Evolutionary conservation across 1,140 invertebrate genomes (phyloP).

Genomic region (Stratiolaelaps scimitus): DNA sequence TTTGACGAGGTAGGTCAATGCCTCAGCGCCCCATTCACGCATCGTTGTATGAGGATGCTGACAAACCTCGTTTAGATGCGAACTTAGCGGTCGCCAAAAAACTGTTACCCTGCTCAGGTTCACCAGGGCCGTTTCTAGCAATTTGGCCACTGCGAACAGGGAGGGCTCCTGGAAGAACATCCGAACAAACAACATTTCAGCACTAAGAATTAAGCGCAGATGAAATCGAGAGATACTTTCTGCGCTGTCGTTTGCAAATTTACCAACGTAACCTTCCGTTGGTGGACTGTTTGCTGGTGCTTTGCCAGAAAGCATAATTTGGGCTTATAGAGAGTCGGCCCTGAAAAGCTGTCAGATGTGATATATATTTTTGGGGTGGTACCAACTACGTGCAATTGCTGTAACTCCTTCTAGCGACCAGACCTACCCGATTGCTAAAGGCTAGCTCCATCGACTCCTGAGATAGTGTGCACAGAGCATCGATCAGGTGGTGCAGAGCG

Average conservation of each 20-base stretch:
- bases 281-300: conserved; percentile 27
- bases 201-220: too few relatives aligned
- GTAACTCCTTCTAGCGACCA: too few relatives aligned
- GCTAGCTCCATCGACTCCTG: conserved; percentile 94
- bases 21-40: conserved; percentile 94
- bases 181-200: too few relatives aligned
- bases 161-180: conserved; percentile 68
- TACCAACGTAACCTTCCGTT: too few relatives aligned
- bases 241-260: too few relatives aligned
- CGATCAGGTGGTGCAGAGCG: conserved; percentile 86
- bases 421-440: conserved; percentile 70
- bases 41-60: conserved; percentile 86
- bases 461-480: conserved; percentile 87
- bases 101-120: conserved; percentile 87
- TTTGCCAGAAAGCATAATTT: background rate
- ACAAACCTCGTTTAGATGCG: conserved; percentile 79
- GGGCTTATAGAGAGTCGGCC: too few relatives aligned
- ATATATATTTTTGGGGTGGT: too few relatives aligned
- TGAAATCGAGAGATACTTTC: too few relatives aligned
- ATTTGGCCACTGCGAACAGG: conserved; percentile 88
- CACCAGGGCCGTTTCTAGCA: conserved; percentile 86
- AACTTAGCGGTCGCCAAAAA: conserved; percentile 88
- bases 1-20: conserved; percentile 84
- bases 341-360: too few relatives aligned
- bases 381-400: too few relatives aligned